Conservation (phyloP, 2,113 vertebrate species). For the Grallaria varia region DNA sequence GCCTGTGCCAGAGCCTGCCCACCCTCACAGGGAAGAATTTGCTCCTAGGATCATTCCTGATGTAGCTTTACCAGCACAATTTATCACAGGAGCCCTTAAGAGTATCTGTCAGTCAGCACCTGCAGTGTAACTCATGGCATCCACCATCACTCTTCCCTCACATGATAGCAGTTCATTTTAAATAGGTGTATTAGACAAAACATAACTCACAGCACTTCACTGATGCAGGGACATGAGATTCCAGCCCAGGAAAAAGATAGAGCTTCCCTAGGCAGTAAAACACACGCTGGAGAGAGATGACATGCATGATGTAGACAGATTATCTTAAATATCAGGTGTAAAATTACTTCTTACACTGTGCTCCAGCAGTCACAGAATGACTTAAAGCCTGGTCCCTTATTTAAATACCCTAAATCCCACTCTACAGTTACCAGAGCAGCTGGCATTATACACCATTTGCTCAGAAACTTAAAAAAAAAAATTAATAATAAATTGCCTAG, state of each 20-base stretch:
- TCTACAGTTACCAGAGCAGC: constrained; percentile 2
- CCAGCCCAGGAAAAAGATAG: neutral
- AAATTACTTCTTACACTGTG: neutral
- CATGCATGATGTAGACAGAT: neutral
- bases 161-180: neutral
- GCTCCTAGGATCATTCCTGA: neutral
- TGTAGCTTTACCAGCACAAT: neutral
- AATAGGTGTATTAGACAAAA: neutral
- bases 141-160: neutral
- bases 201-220: neutral
- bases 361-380: neutral
- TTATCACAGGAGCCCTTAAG: neutral
- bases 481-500: neutral
- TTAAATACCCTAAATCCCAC: neutral
- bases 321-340: constrained; percentile 45
- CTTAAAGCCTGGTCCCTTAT: neutral
- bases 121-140: neutral
- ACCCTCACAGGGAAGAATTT: neutral
- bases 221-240: neutral
- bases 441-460: neutral
- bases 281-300: neutral
- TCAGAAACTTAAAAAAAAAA: neutral
- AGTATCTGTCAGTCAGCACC: neutral
- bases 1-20: neutral
- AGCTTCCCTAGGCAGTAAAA: neutral